These are phyloP conservation scores for Tryphoninae sp. DNA, from an alignment of 2,888 invertebrate genomes.

Conservation along the genomic window DNA sequence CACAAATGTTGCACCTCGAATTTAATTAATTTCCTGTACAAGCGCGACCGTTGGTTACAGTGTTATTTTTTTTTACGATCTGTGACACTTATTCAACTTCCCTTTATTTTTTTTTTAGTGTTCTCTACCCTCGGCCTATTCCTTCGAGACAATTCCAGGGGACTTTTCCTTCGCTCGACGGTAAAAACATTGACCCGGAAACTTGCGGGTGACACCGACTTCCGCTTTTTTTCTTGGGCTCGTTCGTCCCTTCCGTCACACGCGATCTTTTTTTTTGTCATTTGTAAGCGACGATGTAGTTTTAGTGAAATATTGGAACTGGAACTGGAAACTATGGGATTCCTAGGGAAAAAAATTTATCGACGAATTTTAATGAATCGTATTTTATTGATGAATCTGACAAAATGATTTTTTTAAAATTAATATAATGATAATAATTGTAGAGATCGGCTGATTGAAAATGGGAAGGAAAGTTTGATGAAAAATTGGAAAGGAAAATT, in stretches of 20 bases:
- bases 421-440: too few relatives aligned
- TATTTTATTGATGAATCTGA: too few relatives aligned
- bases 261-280: background rate
- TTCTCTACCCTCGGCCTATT: background rate
- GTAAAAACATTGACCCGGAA: background rate
- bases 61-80: conserved; percentile 42
- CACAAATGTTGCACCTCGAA: conserved; percentile 63
- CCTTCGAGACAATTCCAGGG: background rate
- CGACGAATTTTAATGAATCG: too few relatives aligned
- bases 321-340: too few relatives aligned
- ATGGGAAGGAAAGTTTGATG: too few relatives aligned
- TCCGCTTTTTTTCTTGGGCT: background rate
- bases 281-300: too few relatives aligned
- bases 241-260: background rate
- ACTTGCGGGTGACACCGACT: background rate
- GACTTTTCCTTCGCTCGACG: background rate
- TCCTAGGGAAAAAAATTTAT: too few relatives aligned
- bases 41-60: conserved; percentile 30
- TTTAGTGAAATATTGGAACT: too few relatives aligned
- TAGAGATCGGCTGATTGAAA: too few relatives aligned
- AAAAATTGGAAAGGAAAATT: too few relatives aligned
- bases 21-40: conserved; percentile 73
- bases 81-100: conserved; percentile 21
- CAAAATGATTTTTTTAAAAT: too few relatives aligned
- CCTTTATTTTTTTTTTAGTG: background rate